These are phyloP conservation scores for Salvelinus fontinalis DNA, from an alignment of 2,113 vertebrate species.

Conservation along the genomic window DNA sequence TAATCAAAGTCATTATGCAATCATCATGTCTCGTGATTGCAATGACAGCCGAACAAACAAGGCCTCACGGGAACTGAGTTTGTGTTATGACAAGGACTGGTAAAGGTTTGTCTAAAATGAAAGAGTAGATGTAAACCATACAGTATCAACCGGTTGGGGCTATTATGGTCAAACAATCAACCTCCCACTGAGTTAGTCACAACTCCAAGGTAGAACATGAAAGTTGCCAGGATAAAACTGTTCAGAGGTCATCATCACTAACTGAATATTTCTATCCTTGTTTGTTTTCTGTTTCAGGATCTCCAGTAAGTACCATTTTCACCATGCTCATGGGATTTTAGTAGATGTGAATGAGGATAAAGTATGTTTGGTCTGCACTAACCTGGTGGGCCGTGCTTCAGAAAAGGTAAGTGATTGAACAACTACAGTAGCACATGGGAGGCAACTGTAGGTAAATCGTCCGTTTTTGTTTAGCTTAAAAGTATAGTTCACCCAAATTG, in stretches of 20 bases:
- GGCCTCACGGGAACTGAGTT: neutral
- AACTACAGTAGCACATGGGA: too few relatives aligned
- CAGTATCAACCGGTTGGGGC: neutral
- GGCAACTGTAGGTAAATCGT: too few relatives aligned
- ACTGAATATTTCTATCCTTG: conserved; percentile 17
- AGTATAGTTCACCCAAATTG: too few relatives aligned
- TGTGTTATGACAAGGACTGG: neutral
- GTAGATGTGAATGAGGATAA: neutral
- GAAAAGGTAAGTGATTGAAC: neutral
- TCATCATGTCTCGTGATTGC: neutral
- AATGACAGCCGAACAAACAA: neutral
- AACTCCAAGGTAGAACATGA: neutral
- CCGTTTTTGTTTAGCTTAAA: too few relatives aligned
- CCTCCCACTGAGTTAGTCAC: neutral
- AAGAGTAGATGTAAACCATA: neutral
- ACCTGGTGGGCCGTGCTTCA: neutral
- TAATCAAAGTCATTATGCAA: neutral
- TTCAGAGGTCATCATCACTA: neutral
- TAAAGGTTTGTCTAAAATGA: neutral
- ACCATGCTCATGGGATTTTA: neutral
- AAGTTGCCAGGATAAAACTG: neutral
- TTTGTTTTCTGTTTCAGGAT: conserved; percentile 72
- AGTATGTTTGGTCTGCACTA: neutral
- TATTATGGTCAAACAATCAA: neutral
- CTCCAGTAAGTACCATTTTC: conserved; percentile 76